These are phyloP conservation scores for Pomatostomus ruficeps DNA, from an alignment of 2,113 vertebrate genomes.

Conservation along the genomic window DNA sequence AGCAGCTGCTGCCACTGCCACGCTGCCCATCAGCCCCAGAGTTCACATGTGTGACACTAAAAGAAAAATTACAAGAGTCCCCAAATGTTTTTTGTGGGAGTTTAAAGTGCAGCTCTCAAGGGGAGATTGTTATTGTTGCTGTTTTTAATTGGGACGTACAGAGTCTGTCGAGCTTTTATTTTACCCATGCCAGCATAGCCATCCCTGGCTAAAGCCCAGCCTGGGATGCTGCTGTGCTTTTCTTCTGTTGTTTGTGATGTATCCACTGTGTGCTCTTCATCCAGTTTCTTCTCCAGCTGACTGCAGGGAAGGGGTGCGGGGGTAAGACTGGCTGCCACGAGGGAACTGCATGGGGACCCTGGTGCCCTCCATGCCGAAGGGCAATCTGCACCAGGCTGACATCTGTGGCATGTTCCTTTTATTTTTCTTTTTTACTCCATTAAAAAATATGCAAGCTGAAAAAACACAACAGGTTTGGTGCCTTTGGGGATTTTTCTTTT, in stretches of 20 bases:
- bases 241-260: slow-evolving; percentile 5
- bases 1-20: background rate
- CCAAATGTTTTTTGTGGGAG: background rate
- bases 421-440: slow-evolving; percentile 32
- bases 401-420: background rate
- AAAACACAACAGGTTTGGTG: background rate
- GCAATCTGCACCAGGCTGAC: background rate
- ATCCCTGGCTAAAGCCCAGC: background rate
- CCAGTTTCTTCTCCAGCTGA: background rate
- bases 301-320: background rate
- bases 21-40: accelerated
- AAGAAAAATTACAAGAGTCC: background rate
- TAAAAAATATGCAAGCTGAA: slow-evolving; percentile 41
- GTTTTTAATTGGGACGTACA: background rate
- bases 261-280: background rate
- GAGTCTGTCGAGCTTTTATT: background rate
- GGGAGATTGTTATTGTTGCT: background rate
- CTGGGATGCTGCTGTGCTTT: background rate
- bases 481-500: background rate
- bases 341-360: background rate
- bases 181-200: background rate
- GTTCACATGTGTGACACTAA: background rate
- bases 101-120: background rate
- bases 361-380: background rate
- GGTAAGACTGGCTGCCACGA: background rate